Evolutionary conservation across 2,888 invertebrate genomes (phyloP), one percentile per base, ranked within the genome.

Genomic region (Elysia crispata): DNA sequence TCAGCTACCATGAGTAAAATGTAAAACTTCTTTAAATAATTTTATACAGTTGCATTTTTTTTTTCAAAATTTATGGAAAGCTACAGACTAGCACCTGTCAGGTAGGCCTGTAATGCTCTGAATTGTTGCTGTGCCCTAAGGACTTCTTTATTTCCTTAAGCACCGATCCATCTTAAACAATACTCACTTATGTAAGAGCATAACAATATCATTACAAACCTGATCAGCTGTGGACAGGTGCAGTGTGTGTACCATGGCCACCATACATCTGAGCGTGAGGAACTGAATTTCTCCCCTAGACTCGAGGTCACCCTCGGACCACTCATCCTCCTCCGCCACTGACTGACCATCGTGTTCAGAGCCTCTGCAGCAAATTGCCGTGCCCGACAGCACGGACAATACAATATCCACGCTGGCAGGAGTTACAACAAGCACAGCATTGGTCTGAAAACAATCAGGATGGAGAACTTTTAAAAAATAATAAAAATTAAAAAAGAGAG

Each of bases 341-440:
- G 6, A 6, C 15, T 18, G 5, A 8, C 3, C n/a, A 20, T 60
- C 60, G 3, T 60, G 3, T 23, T 60, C 60, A 60, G 60, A 23
- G 60, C 20, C 15, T 15, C 6, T 5, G n/a, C 72, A 66, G 66
- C 74, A 75, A 1, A 41, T 73, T 3, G 80, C 77, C 25, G 50
- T 77, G 0, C 83, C 76, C 0, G 87, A 81, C 86, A 94, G 91
- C n/a, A 94, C 92, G 85, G 92, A 92, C 87, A 94, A 93, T 74
- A 94, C 90, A 79, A 94, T 92, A 82, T 94, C 94, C 75, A 94
- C 93, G 18, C 94, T 94, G 28, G 94, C 94, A 23, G 94, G 94
- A 85, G 94, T 94, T 82, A 94, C 94, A 69, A 94, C 94, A 83
- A 93, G 92, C 89, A 94, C 92, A 64, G 94, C 94, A 93, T 94